Evolutionary conservation across 2,888 invertebrate genomes (phyloP).

Genomic region (Chrysolina oricalcia): DNA sequence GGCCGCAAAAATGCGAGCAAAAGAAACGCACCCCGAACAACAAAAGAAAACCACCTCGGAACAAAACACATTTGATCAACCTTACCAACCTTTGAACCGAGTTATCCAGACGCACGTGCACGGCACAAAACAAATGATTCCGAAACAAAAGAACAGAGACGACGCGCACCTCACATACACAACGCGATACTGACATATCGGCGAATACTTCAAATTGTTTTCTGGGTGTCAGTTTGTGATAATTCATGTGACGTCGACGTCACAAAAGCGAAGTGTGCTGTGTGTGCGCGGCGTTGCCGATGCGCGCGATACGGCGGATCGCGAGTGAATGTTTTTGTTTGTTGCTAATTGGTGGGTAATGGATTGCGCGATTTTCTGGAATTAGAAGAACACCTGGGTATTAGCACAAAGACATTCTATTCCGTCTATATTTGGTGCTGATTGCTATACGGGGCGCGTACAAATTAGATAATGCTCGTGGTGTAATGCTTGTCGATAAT

Average conservation of each 20-base stretch:
- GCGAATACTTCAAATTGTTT: slow-evolving; percentile 69
- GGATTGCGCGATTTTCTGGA: slow-evolving; percentile 9
- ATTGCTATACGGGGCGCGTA: slow-evolving; percentile 16
- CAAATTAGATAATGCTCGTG: background rate
- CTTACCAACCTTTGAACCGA: slow-evolving; percentile 48
- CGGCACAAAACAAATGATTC: slow-evolving; percentile 37
- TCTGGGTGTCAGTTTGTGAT: slow-evolving; percentile 63
- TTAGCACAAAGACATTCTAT: slow-evolving; percentile 37
- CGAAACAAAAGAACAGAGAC: slow-evolving; percentile 40
- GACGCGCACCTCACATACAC: slow-evolving; percentile 51
- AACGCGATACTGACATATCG: slow-evolving; percentile 66
- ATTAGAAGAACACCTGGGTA: slow-evolving; percentile 37
- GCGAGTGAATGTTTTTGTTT: slow-evolving; percentile 15
- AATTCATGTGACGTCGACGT: slow-evolving; percentile 70
- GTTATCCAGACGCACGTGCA: slow-evolving; percentile 46
- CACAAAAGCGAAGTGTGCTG: slow-evolving; percentile 54
- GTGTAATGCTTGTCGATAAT: background rate
- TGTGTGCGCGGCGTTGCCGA: slow-evolving; percentile 35
- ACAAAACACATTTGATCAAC: slow-evolving; percentile 43
- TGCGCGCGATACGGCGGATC: slow-evolving; percentile 6
- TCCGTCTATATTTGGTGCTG: slow-evolving; percentile 37
- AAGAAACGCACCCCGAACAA: slow-evolving; percentile 24
- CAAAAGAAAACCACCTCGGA: slow-evolving; percentile 35
- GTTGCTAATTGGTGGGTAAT: background rate
- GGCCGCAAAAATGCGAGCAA: background rate